Percentiles rank a stretch among this genome's conserved stretches.
Evolutionary conservation across 2,113 vertebrate genomes (phyloP).

Genomic region (Oncorhynchus mykiss): DNA sequence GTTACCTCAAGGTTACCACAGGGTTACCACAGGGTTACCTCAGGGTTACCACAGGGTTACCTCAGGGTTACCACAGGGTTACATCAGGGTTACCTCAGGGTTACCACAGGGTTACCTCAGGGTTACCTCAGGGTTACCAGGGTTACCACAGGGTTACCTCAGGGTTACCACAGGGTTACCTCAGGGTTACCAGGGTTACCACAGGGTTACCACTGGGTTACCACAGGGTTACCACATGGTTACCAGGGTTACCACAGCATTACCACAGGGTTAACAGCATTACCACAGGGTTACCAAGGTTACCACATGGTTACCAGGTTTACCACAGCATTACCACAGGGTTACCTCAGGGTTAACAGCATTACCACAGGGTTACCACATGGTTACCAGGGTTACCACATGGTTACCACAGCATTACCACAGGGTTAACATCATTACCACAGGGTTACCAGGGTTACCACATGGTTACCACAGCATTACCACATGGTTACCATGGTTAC

Average conservation of each 20-base stretch:
- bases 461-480: too few species aligned
- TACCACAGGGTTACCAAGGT: neutral
- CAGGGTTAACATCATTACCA: neutral
- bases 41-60: neutral
- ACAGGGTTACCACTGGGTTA: neutral
- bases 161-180: neutral
- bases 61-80: neutral
- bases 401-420: neutral
- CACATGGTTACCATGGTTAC: too few species aligned
- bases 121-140: too few species aligned
- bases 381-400: neutral
- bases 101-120: too few species aligned
- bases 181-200: neutral
- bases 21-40: neutral
- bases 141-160: neutral
- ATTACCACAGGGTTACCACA: too few species aligned
- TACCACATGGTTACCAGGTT: neutral
- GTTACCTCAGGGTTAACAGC: too few species aligned
- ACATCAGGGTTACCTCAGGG: neutral
- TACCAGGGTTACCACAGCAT: neutral
- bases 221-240: neutral
- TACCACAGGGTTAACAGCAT: neutral
- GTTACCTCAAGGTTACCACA: too few species aligned
- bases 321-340: too few species aligned
- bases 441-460: too few species aligned